Percentiles rank a stretch among this genome's conserved stretches.
Evolutionary conservation across 2,888 invertebrate species (phyloP).

Genomic region (Microctonus brassicae): DNA sequence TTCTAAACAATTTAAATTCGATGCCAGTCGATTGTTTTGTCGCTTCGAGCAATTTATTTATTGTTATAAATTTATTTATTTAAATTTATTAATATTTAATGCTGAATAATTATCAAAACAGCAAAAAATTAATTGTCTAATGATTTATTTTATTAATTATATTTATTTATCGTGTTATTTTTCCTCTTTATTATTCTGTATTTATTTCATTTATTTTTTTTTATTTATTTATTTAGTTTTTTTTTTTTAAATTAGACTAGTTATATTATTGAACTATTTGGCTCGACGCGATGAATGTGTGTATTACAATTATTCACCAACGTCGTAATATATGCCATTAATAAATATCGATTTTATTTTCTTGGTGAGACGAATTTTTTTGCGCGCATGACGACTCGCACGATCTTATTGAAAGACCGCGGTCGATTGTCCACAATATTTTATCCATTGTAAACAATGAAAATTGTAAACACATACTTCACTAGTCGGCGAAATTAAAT

Average conservation of each 20-base stretch:
- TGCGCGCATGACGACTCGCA: constrained; percentile 41
- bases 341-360: constrained; percentile 46
- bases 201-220: background rate
- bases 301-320: constrained; percentile 29
- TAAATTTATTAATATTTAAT: background rate
- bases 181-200: constrained; percentile 16
- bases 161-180: constrained; percentile 35
- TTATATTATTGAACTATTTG: constrained; percentile 10
- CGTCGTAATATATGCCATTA: constrained; percentile 40
- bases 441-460: constrained; percentile 27
- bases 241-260: constrained; percentile 21
- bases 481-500: background rate
- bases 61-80: background rate
- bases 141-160: background rate
- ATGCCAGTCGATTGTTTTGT: constrained; percentile 25
- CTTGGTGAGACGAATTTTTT: constrained; percentile 41
- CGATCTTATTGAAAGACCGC: constrained; percentile 36
- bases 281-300: constrained; percentile 28
- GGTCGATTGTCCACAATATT: constrained; percentile 25
- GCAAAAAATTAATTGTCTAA: background rate
- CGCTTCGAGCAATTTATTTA: constrained; percentile 3
- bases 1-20: constrained; percentile 1
- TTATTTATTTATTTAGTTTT: constrained; percentile 7
- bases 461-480: constrained; percentile 3
- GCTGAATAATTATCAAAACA: background rate